phyloP scores from a whole-genome alignment of 2,797 vertebrate species.

The Coccyzus lansbergi region DNA sequence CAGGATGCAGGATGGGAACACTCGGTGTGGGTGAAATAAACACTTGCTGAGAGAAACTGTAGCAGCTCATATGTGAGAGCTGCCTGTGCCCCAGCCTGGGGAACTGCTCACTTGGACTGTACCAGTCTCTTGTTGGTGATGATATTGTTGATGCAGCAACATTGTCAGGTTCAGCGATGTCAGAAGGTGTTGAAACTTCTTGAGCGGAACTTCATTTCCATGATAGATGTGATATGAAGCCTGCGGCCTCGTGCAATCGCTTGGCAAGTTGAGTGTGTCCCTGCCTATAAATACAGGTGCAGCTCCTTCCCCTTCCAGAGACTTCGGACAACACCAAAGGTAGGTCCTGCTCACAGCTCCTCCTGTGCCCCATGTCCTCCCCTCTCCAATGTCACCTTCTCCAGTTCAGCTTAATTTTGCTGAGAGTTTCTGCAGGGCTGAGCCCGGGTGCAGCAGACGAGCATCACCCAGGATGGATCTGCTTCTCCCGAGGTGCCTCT shows the following conservation, averaged over 20 bases:
- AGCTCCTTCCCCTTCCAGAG: neutral
- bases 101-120: neutral
- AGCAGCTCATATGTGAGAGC: neutral
- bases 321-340: neutral
- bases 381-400: neutral
- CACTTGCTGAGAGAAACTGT: neutral
- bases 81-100: fast-evolving
- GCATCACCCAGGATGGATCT: fast-evolving
- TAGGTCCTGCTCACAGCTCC: neutral
- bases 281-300: conserved; percentile 43
- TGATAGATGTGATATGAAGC: conserved; percentile 54
- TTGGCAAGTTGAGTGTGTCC: neutral
- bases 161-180: neutral
- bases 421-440: too few relatives aligned
- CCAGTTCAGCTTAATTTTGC: neutral
- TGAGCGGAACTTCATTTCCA: neutral
- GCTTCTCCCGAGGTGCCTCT: neutral
- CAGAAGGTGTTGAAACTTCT: neutral
- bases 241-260: neutral
- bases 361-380: fast-evolving
- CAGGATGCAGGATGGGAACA: too few relatives aligned
- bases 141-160: neutral
- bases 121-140: fast-evolving
- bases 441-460: fast-evolving
- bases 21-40: neutral